A percentile compares a stretch with the other conserved stretches of the same genome.
Conservation (phyloP, 1,140 invertebrate species). For the Pseudachorutes palmiensis region DNA sequence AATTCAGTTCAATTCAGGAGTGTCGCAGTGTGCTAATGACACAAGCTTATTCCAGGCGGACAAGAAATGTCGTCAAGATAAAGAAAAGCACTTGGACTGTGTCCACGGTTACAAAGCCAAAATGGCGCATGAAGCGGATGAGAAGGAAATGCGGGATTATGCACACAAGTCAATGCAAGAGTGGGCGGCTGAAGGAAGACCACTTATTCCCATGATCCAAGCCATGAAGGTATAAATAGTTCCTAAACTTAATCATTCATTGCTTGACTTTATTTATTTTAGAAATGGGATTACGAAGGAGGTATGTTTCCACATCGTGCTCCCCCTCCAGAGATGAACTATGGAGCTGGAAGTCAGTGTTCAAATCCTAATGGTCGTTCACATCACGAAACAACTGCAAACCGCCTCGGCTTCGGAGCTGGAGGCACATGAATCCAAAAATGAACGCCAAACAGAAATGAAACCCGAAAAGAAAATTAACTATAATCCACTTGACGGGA, state of each 20-base stretch:
- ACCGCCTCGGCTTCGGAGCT: slow-evolving; percentile 23
- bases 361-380: not conserved
- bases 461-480: too few species aligned
- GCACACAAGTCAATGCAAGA: slow-evolving; percentile 28
- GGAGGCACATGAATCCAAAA: slow-evolving; percentile 12
- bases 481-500: too few species aligned
- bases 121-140: slow-evolving; percentile 21
- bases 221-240: slow-evolving; percentile 32
- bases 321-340: not conserved
- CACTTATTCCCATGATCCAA: slow-evolving; percentile 20
- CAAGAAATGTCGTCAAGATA: slow-evolving; percentile 20
- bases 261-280: not conserved
- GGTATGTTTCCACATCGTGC: slow-evolving; percentile 25
- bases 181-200: slow-evolving; percentile 28
- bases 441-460: too few species aligned
- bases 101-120: slow-evolving; percentile 25
- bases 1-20: not conserved
- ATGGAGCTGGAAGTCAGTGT: not conserved
- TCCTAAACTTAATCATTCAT: slow-evolving; percentile 11
- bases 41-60: slow-evolving; percentile 15
- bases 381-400: slow-evolving; percentile 17
- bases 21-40: not conserved
- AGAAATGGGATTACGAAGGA: slow-evolving; percentile 35
- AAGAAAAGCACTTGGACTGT: slow-evolving; percentile 16
- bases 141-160: slow-evolving; percentile 32